phyloP scores from a whole-genome alignment of 2,888 invertebrate genomes.

The Carterocephalus palaemon region DNA sequence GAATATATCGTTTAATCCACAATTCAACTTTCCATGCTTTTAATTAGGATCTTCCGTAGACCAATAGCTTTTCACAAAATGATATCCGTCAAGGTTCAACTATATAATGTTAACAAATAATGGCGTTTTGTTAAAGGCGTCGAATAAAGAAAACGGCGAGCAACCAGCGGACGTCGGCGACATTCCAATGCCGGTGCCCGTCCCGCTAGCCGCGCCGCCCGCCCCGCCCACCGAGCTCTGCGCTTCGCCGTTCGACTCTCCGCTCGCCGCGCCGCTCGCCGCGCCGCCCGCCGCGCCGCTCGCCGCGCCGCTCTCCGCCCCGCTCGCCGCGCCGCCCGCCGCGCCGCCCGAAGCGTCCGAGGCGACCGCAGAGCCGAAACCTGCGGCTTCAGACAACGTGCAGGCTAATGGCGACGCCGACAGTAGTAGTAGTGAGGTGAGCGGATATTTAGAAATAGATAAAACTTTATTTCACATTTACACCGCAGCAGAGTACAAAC shows the following conservation, averaged over 20 bases:
- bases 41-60: too few relatives aligned
- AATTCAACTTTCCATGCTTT: too few relatives aligned
- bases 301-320: constrained; percentile 68
- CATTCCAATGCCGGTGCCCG: constrained; percentile 83
- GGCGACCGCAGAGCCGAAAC: constrained; percentile 22
- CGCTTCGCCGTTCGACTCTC: constrained; percentile 9
- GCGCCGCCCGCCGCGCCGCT: not conserved
- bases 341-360: constrained; percentile 17
- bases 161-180: constrained; percentile 77
- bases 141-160: constrained; percentile 51
- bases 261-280: constrained; percentile 5
- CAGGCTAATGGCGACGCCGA: constrained; percentile 34
- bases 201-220: constrained; percentile 49
- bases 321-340: constrained; percentile 50
- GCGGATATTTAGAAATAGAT: too few relatives aligned
- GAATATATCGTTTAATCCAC: too few relatives aligned
- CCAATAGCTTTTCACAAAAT: too few relatives aligned
- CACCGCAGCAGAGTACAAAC: too few relatives aligned
- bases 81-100: too few relatives aligned
- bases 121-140: constrained; percentile 40
- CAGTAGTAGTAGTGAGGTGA: constrained; percentile 34
- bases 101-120: too few relatives aligned
- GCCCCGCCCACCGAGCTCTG: constrained; percentile 28
- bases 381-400: constrained; percentile 2
- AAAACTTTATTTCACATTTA: too few relatives aligned